Evolutionary conservation across 1,140 invertebrate genomes (phyloP), one percentile per base, ranked within the genome.

Genomic region (Eriocheir sinensis): DNA sequence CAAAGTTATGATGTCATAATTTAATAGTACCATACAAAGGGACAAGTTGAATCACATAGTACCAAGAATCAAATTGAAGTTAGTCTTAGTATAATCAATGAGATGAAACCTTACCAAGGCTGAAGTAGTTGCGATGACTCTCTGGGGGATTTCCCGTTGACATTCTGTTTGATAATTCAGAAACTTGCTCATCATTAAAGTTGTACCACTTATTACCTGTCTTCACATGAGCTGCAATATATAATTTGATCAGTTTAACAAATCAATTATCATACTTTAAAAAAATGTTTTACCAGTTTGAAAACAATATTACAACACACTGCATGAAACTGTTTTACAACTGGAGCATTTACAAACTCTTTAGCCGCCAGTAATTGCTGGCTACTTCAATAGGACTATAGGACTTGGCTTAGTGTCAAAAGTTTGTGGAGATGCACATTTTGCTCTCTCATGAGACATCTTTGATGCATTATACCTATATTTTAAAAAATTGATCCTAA

Each of bases 121-220:
- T 96, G 44, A 96, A 96, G 60, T 96, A 96, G 80, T 95, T 95
- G 38, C 89, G 93, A 89, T 96, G 95, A 85, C 85, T 96, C 60
- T 96, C 95, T 12, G 85, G 72, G 27, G 95, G 95, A 53, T 95
- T 93, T 9, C 95, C 92, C 17, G 88, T 81, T 6, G 92, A 86
- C 0, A 92, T 72, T 85, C 95, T 92, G n/a, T 72, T 93, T 48
- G 88, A 72, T 38, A 95, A 81, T 38, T 95, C 72, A 21, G 92
- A 80, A 0, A 96, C 95, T 21, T 92, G 93, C 72, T 95, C 95
- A 80, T 96, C 94, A 86, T 96, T 96, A 36, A 96, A 96, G 94
- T 94, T 96, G 72, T 92, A 96, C 95, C 95, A 96, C 44, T 93
- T 92, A n/a, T 93, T 89, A n/a, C 32, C 89, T 41, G 95, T 95